Evolutionary conservation across 1,140 invertebrate species (phyloP).

Genomic region (Asbolus verrucosus): DNA sequence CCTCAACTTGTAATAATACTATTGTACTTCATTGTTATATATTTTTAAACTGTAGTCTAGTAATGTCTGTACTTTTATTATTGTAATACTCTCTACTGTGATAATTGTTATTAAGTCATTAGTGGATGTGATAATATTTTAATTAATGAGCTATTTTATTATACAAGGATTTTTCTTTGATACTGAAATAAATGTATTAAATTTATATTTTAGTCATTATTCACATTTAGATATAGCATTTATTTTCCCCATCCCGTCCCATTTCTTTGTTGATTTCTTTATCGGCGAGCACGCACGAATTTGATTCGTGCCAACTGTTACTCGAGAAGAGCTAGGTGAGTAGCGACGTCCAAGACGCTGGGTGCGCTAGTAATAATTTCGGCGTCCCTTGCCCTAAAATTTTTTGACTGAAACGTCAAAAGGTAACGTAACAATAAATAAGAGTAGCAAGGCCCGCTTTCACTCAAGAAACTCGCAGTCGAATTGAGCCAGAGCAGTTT

Average conservation of each 20-base stretch:
- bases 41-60: constrained; percentile 15
- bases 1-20: constrained; percentile 27
- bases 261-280: constrained; percentile 36
- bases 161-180: constrained; percentile 28
- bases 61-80: constrained; percentile 15
- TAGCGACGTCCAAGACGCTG: constrained; percentile 2
- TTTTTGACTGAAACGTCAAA: constrained; percentile 9
- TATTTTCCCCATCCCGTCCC: constrained; percentile 46
- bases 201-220: constrained; percentile 57
- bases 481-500: not conserved
- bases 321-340: constrained; percentile 18
- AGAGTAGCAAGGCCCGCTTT: constrained; percentile 18
- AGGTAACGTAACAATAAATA: constrained; percentile 35
- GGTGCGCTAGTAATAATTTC: constrained; percentile 10
- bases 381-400: no score
- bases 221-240: constrained; percentile 54
- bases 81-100: constrained; percentile 20
- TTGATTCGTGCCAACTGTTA: not conserved
- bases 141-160: constrained; percentile 35
- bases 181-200: constrained; percentile 54
- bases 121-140: constrained; percentile 29
- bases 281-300: not conserved
- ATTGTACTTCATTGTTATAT: constrained; percentile 30
- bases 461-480: constrained; percentile 8
- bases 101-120: constrained; percentile 19